Conservation (phyloP, 2,113 vertebrate genomes). For the Chelonoidis abingdonii region DNA sequence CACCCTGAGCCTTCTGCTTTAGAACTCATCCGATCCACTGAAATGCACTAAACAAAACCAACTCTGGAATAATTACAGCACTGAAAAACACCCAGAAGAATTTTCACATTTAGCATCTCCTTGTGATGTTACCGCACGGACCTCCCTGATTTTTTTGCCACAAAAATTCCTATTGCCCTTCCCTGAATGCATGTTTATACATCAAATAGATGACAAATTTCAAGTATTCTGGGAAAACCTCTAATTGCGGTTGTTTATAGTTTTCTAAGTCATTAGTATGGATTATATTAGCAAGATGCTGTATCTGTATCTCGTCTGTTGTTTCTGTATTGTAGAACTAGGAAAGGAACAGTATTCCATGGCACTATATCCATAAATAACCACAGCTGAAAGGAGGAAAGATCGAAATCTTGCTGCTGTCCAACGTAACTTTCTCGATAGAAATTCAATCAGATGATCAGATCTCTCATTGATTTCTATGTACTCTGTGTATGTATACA, state of each 20-base stretch:
- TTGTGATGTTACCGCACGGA: neutral
- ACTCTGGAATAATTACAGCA: neutral
- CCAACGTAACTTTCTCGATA: neutral
- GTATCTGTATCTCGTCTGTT: neutral
- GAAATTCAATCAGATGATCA: neutral
- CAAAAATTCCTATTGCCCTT: neutral
- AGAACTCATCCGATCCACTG: neutral
- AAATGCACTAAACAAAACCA: neutral
- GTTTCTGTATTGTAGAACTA: neutral
- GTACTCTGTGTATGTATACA: neutral
- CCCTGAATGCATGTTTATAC: neutral
- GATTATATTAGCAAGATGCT: neutral
- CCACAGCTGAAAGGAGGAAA: neutral
- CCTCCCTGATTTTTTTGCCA: neutral
- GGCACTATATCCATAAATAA: neutral
- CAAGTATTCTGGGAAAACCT: neutral
- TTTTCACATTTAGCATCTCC: fast-evolving
- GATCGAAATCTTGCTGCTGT: neutral
- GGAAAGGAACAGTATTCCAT: neutral
- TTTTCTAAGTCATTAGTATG: neutral
- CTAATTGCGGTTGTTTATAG: neutral
- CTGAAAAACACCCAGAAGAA: fast-evolving
- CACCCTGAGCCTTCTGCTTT: neutral
- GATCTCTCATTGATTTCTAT: neutral
- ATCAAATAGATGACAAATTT: neutral